phyloP scores from a whole-genome alignment of 2,113 vertebrate genomes.

The Emberiza fucata region DNA sequence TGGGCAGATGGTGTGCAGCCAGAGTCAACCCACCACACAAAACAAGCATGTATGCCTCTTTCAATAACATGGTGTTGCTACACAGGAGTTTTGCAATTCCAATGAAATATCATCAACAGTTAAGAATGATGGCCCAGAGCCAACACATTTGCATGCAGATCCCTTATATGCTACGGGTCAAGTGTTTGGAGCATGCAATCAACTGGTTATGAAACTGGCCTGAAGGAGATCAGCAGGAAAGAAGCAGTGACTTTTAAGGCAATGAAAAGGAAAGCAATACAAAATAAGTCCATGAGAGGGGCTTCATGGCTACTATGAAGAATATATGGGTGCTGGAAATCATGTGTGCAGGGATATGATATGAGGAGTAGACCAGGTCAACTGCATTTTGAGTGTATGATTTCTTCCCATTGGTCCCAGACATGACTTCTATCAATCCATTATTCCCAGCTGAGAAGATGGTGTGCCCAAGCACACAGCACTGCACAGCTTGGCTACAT shows the following conservation, averaged over 20 bases:
- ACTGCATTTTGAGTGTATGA: background rate
- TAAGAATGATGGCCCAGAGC: background rate
- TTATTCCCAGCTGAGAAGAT: background rate
- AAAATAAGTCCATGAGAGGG: background rate
- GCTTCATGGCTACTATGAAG: background rate
- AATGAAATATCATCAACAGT: background rate
- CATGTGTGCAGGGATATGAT: background rate
- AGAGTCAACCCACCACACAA: background rate
- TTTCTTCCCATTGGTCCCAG: background rate
- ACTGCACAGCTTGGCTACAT: background rate
- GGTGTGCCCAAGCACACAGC: background rate
- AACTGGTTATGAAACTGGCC: background rate
- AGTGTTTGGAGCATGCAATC: background rate
- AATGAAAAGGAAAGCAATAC: background rate
- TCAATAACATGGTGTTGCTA: background rate
- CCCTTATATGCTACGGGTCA: background rate
- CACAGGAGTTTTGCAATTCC: constrained; percentile 27
- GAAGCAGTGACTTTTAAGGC: background rate
- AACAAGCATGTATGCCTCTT: background rate
- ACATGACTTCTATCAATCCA: background rate
- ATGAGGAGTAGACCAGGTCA: background rate
- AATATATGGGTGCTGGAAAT: background rate
- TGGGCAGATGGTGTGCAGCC: background rate
- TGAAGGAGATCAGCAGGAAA: background rate
- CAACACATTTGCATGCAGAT: background rate